Base-by-base conservation (phyloP, 2,797 vertebrate species). In the Coilia nasus region DNA sequence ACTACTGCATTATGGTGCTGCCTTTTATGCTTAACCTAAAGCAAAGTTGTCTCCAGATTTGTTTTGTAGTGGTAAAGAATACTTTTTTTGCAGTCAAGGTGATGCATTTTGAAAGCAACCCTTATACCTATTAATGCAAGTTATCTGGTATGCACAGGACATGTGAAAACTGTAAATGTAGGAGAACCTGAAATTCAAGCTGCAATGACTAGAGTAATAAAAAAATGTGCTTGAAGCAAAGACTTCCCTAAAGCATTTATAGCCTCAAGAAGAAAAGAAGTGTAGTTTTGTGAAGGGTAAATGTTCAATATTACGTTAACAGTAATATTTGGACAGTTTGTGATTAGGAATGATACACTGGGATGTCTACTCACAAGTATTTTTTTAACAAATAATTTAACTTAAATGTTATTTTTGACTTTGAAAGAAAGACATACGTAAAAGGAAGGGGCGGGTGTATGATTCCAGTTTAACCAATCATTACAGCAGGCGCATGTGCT, bases 391-490 rank as follows among this genome's bases (percentile, higher is more conserved):
- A 64, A 11, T 25, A 1, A 54, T 54, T 54, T 54, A 3, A 54
- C 35, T 54, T 54, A 12, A 54, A 54, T 54, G 50, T 54, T 54
- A 54, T 41, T 41, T 54, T 54, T 71, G 64, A 17, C 28, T 44
- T 44, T n/a, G 35, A 15, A 7, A 5, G 17, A 41, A 6, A 78
- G 71, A 44, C 60, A 64, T 78, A 78, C 71, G 71, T 78, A 9
- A 78, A 19, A 44, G 71, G 71, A 78, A 78, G 35, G 35, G 71
- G 71, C 71, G 71, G 71, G 71, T 31, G 31, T 44, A 17, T 44
- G 35, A 78, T 4, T 78, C 35, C 6, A 19, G 19, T 78, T 78
- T 3, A 21, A 44, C 71, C 71, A 78, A 78, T 78, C 71, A 78
- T 10, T 2, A 44, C 31, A 78, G 31, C 31, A 17, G 71, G 31